A percentile compares a stretch with the other conserved stretches of the same genome.
Conservation (phyloP, 2,888 invertebrate species). For the Coenonympha glycerion region DNA sequence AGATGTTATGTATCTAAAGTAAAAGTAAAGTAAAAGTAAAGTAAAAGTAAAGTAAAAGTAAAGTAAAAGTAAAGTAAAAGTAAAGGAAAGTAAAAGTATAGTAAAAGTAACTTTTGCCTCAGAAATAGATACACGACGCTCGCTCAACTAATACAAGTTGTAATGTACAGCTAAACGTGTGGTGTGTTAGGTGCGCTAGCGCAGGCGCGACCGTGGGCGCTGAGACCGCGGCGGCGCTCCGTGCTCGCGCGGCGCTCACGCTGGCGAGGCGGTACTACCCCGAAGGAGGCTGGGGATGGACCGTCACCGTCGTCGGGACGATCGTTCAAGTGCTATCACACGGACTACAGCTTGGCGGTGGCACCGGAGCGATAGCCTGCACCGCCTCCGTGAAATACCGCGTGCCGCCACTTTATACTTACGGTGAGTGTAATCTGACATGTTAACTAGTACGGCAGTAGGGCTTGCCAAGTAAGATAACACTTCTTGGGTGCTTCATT, state of each 20-base stretch:
- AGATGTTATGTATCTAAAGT: too few species aligned
- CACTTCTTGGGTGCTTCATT: neutral
- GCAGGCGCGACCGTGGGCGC: conserved; percentile 65
- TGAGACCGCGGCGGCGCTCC: conserved; percentile 66
- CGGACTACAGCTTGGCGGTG: conserved; percentile 83
- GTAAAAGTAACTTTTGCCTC: too few species aligned
- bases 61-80: too few species aligned
- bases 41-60: too few species aligned
- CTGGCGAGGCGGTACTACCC: conserved; percentile 87
- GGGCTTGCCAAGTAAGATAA: neutral
- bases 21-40: too few species aligned
- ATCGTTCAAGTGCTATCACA: conserved; percentile 83
- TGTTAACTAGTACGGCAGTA: neutral
- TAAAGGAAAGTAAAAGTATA: too few species aligned
- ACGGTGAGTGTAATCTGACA: conserved; percentile 70
- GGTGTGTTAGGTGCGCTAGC: conserved; percentile 69
- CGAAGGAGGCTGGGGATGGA: conserved; percentile 92
- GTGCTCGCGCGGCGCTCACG: conserved; percentile 78
- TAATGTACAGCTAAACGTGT: conserved; percentile 38
- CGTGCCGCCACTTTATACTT: conserved; percentile 78
- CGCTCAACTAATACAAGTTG: too few species aligned
- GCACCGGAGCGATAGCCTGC: conserved; percentile 78
- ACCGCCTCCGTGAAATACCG: conserved; percentile 78
- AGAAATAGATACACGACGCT: too few species aligned
- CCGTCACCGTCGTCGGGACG: conserved; percentile 82